Base-by-base conservation (phyloP, 2,888 invertebrate genomes). In the Calephelis perditalis region DNA sequence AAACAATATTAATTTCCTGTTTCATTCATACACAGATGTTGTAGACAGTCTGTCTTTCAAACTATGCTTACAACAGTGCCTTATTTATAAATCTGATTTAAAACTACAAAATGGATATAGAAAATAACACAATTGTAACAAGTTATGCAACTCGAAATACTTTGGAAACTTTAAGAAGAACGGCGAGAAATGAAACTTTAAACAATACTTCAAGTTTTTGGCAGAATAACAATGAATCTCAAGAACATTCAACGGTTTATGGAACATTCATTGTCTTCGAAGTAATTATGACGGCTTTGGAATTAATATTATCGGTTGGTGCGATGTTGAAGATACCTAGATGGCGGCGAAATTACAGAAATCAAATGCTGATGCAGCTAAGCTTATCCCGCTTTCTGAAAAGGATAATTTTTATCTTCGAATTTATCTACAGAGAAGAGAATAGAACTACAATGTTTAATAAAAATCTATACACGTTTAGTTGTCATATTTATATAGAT, bases 321-420 rank as follows among this genome's bases (percentile, higher is more conserved):
- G 84, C 86, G 74, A 82, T 80, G 73, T 70, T 77, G n/a, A 83
- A 78, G 64, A 77, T 85, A 68, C 73, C 73, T 36, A 73, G 79
- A n/a, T 88, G 87, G 87, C 78, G 82, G 65, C 81, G 72, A 67
- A 89, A 89, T 67, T 87, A 85, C 65, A 83, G 88, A 67, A 89
- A 88, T 67, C 88, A 87, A 75, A 85, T 89, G 86, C 70, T 89
- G 65, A 78, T 86, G 78, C 87, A 89, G 70, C 70, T 89, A 59
- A 86, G 84, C 67, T 69, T 83, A 7, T 81, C 81, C 6, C 77
- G 87, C 11, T 82, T 88, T 63, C 59, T 86, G 7, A 85, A 86
- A 71, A 77, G 86, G 67, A 62, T 85, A 2, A 70, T 85, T 57
- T 73, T 77, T 63, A 73, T 81, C 37, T 62, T 78, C 7, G 72